Conservation (phyloP, 2,888 invertebrate genomes). For the Lasioglossum vierecki region DNA sequence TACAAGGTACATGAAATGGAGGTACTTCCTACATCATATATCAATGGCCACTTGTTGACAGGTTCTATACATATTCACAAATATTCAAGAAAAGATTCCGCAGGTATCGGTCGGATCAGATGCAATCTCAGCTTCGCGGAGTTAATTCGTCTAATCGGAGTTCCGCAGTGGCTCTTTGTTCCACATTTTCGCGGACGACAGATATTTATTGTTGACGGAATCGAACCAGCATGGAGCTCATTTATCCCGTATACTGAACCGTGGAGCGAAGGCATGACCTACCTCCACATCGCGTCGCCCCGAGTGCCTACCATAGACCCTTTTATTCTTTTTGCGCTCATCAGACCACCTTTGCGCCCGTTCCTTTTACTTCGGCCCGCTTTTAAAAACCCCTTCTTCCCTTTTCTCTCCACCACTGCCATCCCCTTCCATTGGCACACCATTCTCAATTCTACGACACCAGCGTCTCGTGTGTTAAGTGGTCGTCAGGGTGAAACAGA, state of each 20-base stretch:
- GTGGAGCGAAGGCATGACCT: slow-evolving; percentile 43
- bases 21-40: background rate
- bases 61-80: background rate
- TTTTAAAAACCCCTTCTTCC: slow-evolving; percentile 37
- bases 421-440: slow-evolving; percentile 31
- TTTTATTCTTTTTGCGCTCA: slow-evolving; percentile 52
- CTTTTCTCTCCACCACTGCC: slow-evolving; percentile 16
- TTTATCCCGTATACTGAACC: slow-evolving; percentile 28
- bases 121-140: background rate
- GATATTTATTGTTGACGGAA: slow-evolving; percentile 58
- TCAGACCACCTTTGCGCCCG: slow-evolving; percentile 47
- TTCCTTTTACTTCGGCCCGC: slow-evolving; percentile 41
- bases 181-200: slow-evolving; percentile 9
- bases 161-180: background rate
- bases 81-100: background rate
- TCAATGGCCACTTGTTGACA: background rate
- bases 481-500: slow-evolving; percentile 29
- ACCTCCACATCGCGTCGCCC: slow-evolving; percentile 23
- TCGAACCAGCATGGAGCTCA: slow-evolving; percentile 40
- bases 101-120: background rate
- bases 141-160: background rate
- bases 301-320: slow-evolving; percentile 33
- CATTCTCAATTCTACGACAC: slow-evolving; percentile 45
- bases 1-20: background rate
- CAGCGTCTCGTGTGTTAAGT: slow-evolving; percentile 21